phyloP scores from a whole-genome alignment of 2,113 vertebrate species.

The Polypterus senegalus region DNA sequence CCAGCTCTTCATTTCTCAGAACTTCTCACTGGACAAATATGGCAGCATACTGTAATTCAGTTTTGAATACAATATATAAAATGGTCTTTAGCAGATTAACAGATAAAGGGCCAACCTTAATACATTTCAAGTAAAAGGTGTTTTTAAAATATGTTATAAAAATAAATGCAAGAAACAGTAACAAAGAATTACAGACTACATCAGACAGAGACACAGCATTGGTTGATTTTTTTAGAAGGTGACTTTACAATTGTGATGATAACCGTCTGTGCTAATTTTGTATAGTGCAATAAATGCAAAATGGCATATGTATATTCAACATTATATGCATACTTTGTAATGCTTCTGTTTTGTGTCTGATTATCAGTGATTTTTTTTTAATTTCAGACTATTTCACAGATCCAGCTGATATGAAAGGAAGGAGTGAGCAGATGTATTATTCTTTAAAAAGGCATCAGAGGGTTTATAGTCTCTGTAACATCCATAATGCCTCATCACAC shows the following conservation, averaged over 20 bases:
- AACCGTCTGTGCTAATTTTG: slow-evolving; percentile 68
- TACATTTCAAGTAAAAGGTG: slow-evolving; percentile 88
- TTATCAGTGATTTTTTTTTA: slow-evolving; percentile 36
- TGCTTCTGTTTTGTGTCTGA: slow-evolving; percentile 68
- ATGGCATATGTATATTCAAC: slow-evolving; percentile 63
- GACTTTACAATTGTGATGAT: slow-evolving; percentile 66
- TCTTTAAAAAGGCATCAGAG: slow-evolving; percentile 48
- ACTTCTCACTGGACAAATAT: no score
- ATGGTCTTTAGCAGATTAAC: slow-evolving; percentile 48
- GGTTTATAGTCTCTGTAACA: slow-evolving; percentile 48
- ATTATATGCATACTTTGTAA: slow-evolving; percentile 40
- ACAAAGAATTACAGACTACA: slow-evolving; percentile 72
- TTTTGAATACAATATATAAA: background rate
- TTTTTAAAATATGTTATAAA: slow-evolving; percentile 97
- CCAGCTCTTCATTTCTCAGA: no score
- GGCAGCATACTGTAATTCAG: no score
- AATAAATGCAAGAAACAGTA: slow-evolving; percentile 89
- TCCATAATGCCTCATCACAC: slow-evolving; percentile 56
- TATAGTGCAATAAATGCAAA: slow-evolving; percentile 65
- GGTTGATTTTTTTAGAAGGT: slow-evolving; percentile 45
- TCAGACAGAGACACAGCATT: slow-evolving; percentile 49
- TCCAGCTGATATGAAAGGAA: slow-evolving; percentile 55
- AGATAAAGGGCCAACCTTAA: slow-evolving; percentile 80
- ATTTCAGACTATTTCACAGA: slow-evolving; percentile 51
- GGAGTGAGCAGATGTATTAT: slow-evolving; percentile 53